Percentiles rank a stretch among this genome's conserved stretches.
phyloP scores from a whole-genome alignment of 2,888 invertebrate genomes.

The Trimorus sp. region DNA sequence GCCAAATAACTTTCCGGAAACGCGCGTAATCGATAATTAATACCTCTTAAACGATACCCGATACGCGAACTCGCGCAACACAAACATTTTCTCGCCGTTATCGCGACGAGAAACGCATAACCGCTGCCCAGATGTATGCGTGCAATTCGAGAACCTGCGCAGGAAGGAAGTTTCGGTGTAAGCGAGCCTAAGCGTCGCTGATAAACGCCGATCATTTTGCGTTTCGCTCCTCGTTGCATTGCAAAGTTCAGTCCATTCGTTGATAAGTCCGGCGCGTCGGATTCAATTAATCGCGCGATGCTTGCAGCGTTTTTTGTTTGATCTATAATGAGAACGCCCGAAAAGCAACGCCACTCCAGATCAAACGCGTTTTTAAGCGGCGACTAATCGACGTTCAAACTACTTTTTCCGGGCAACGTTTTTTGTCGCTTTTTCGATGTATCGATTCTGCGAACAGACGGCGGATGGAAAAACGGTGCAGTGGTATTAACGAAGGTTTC shows the following conservation, averaged over 20 bases:
- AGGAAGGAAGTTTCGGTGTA: conserved; percentile 73
- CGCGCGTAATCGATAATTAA: conserved; percentile 52
- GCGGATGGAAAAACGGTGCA: too few relatives aligned
- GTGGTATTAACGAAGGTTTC: too few relatives aligned
- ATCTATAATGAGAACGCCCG: neutral
- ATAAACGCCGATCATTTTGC: conserved; percentile 64
- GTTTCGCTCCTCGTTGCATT: conserved; percentile 61
- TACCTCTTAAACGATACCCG: conserved; percentile 41
- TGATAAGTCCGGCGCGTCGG: conserved; percentile 55
- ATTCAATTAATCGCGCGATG: conserved; percentile 60
- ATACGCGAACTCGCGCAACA: conserved; percentile 27
- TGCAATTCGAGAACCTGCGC: conserved; percentile 66
- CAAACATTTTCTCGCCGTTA: conserved; percentile 43
- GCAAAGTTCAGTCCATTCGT: conserved; percentile 56
- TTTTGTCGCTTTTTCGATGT: too few relatives aligned
- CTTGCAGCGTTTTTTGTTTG: conserved; percentile 38
- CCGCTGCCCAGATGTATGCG: conserved; percentile 46
- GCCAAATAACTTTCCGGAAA: conserved; percentile 44
- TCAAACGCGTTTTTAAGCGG: too few relatives aligned
- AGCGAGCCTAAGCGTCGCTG: conserved; percentile 50
- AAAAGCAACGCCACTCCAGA: too few relatives aligned
- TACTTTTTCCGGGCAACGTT: too few relatives aligned
- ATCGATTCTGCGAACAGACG: too few relatives aligned
- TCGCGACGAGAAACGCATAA: conserved; percentile 44
- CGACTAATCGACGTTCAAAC: too few relatives aligned